Evolutionary conservation across 2,113 vertebrate species (phyloP), one percentile per base, ranked within the genome.

Genomic region (Hemicordylus capensis): DNA sequence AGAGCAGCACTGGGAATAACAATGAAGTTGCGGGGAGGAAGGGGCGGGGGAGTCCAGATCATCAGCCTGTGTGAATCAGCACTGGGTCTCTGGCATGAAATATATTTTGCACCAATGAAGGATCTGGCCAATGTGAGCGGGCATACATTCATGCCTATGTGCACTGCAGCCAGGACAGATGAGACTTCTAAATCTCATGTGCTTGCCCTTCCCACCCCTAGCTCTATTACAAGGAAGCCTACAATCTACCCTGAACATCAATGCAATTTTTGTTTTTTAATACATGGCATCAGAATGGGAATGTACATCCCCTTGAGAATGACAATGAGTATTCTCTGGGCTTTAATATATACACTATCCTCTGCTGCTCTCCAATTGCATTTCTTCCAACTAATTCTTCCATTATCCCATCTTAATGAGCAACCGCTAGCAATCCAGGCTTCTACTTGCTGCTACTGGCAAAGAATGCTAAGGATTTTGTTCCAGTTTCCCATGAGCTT

Each of bases 331-430:
- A 0, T 70, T 87, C 80, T 58, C 1, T 2, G 34, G 15, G 17
- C 15, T 76, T 76, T 85, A 85, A 76, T 69, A 17, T 9, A 46
- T 28, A 0, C 0, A 31, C 26, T 31, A 26, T 84, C 76, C 87
- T 73, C 84, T 56, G 42, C 63, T 56, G 83, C 58, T 88, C 51
- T 34, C n/a, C 37, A 2, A 31, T 26, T 77, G 39, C 2, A 84
- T 89, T 83, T 37, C 75, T 83, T 59, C 63, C 73, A 0, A 3
- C 67, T 85, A 81, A 86, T 89, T 88, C 64, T 75, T 67, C 77
- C 39, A 4, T 85, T 83, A 51, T 10, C 67, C 54, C 75, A 54
- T 70, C 69, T 72, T 61, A 87, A 89, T 31, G 66, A 87, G 28
- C 10, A 79, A 37, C 74, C 24, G 74, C 66, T 74, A 66, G 74